Evolutionary conservation across 2,888 invertebrate genomes (phyloP).

Genomic region (Ormyrus rosae): DNA sequence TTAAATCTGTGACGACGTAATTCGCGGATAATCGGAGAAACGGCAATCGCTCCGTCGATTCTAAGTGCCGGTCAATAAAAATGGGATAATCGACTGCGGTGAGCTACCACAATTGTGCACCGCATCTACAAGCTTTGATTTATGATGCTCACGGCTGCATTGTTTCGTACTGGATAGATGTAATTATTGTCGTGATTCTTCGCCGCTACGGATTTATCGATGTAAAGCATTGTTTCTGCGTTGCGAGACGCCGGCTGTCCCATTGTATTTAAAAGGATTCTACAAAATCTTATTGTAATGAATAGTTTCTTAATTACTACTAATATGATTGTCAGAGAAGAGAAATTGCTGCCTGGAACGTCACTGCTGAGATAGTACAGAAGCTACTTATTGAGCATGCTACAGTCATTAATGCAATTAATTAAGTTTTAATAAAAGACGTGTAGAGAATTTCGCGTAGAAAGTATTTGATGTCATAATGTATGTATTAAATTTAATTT

Average conservation of each 20-base stretch:
- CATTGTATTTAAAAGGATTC: conserved; percentile 6
- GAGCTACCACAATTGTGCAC: conserved; percentile 12
- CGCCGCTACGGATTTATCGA: not conserved
- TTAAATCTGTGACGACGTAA: not conserved
- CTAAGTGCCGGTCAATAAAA: not conserved
- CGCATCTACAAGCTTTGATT: conserved; percentile 38
- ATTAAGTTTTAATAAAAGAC: too few species aligned
- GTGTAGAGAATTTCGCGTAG: too few species aligned
- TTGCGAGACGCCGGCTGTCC: conserved; percentile 10
- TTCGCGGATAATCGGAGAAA: not conserved
- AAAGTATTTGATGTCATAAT: too few species aligned
- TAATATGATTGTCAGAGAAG: too few species aligned
- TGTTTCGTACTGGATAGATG: conserved; percentile 17
- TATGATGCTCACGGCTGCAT: conserved; percentile 22
- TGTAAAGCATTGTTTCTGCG: not conserved
- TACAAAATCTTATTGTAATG: not conserved
- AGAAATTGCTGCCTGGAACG: too few species aligned
- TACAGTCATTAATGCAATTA: too few species aligned
- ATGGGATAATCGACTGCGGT: not conserved
- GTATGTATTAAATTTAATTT: too few species aligned
- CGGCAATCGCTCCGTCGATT: not conserved
- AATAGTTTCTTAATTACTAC: too few species aligned
- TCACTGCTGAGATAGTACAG: too few species aligned
- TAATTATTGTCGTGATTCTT: conserved; percentile 2
- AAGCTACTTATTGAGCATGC: too few species aligned